Conservation (phyloP, 2,113 vertebrate genomes). For the Grantiella picta region DNA sequence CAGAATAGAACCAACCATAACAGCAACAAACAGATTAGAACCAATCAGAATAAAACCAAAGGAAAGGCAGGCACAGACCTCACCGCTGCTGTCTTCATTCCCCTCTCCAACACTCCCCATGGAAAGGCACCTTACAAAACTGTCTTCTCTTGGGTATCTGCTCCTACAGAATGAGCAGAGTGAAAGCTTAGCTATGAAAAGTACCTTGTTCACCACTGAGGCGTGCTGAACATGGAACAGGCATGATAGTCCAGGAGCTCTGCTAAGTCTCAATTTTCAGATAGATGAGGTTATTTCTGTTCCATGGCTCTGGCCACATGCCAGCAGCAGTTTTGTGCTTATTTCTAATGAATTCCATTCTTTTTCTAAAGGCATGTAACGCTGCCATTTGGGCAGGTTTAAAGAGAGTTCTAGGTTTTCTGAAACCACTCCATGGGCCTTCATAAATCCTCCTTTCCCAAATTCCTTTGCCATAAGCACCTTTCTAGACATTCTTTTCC, state of each 20-base stretch:
- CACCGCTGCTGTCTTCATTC: background rate
- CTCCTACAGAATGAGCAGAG: background rate
- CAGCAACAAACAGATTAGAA: background rate
- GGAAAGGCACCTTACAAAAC: background rate
- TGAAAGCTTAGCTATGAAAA: background rate
- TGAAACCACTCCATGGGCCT: background rate
- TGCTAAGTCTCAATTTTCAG: fast-evolving
- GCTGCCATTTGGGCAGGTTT: background rate
- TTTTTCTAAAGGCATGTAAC: background rate
- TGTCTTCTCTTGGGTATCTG: background rate
- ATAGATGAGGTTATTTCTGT: background rate
- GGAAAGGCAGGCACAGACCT: background rate
- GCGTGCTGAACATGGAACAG: background rate
- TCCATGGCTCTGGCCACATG: background rate
- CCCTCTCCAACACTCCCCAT: background rate
- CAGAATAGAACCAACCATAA: background rate
- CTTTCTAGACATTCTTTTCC: background rate
- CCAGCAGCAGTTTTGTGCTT: background rate
- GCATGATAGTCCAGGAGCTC: background rate
- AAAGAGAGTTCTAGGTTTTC: background rate
- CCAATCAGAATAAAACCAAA: background rate
- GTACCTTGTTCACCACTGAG: background rate
- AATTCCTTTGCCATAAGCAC: background rate
- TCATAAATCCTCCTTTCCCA: background rate
- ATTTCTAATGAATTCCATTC: background rate